Base-by-base conservation (phyloP, 1,140 invertebrate species). In the Oncopeltus fasciatus region DNA sequence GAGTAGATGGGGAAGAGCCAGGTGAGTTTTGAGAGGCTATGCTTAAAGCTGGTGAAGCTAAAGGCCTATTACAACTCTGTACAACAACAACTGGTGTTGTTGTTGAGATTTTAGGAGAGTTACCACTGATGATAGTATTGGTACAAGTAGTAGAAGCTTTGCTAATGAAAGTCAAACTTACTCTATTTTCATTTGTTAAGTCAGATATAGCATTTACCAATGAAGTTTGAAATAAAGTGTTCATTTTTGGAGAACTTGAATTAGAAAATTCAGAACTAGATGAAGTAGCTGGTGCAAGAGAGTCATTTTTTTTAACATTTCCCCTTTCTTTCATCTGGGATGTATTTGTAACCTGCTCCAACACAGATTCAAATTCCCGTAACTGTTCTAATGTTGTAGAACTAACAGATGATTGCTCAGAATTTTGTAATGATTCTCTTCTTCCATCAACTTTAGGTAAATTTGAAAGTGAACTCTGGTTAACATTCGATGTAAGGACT, bases 331-430 rank as follows among this genome's bases (percentile, higher is more conserved):
- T 87, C 68, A 70, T 68, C 46, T 68, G 67, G 28, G 68, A 69
- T 31, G 65, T 70, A 56, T 69, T 69, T 1, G 66, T 67, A 1
- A 88, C 82, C 73, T 88, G 84, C 70, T 90, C 86, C 46, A 88
- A 74, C 0, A 90, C 86, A 72, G 85, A 86, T 70, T 90, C 87
- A 68, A 90, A 90, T 71, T 90, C 87, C 33, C 86, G 74, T 5
- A 90, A 69, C 67, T 88, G 86, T 70, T 90, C 86, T 24, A 88
- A 70, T 11, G 86, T 88, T 2, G 76, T 78, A 0, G 78, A 79
- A 62, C 78, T 79, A 8, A 79, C 75, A 62, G 75, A 72, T 67
- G 76, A 20, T n/a, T 76, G 51, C 60, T 67, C 2, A 72, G 69
- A 9, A 74, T 73, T 18, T 77, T 74, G 26, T 71, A 67, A 9